These are phyloP conservation scores for Ricordea florida DNA, from an alignment of 92 coral and sea anemone species.

Conservation along the genomic window DNA sequence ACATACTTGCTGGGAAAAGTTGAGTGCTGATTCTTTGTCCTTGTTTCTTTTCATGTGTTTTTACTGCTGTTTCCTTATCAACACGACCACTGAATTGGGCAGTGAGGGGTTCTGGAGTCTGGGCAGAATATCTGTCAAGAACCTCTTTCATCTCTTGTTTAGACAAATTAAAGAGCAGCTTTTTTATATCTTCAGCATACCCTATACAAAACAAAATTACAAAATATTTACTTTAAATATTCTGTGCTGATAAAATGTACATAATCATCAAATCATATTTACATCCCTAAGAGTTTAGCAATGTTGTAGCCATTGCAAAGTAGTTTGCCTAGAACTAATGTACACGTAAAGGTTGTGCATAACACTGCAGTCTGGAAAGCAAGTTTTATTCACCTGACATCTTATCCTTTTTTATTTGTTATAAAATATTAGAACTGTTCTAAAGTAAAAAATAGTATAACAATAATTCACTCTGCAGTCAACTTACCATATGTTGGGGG, in stretches of 20 bases:
- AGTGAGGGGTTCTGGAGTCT: slow-evolving; percentile 17
- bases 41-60: background rate
- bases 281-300: background rate
- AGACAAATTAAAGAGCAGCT: slow-evolving; percentile 5
- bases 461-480: background rate
- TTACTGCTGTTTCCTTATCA: slow-evolving; percentile 8
- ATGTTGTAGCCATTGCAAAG: too few species aligned
- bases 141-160: background rate
- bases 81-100: background rate
- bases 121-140: slow-evolving; percentile 8
- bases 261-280: background rate
- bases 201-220: background rate
- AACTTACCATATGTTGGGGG: slow-evolving; percentile 21
- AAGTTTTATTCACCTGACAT: too few species aligned
- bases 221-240: background rate
- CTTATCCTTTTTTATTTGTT: too few species aligned
- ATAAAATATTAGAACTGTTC: background rate
- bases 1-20: too few species aligned
- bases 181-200: slow-evolving; percentile 6
- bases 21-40: too few species aligned
- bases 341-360: too few species aligned
- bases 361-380: too few species aligned
- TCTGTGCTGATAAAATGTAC: background rate
- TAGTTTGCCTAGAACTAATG: too few species aligned
- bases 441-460: background rate